Percentiles rank a stretch among this genome's conserved stretches.
Evolutionary conservation across 1,140 invertebrate genomes (phyloP).

Genomic region (Pristionchus pacificus): DNA sequence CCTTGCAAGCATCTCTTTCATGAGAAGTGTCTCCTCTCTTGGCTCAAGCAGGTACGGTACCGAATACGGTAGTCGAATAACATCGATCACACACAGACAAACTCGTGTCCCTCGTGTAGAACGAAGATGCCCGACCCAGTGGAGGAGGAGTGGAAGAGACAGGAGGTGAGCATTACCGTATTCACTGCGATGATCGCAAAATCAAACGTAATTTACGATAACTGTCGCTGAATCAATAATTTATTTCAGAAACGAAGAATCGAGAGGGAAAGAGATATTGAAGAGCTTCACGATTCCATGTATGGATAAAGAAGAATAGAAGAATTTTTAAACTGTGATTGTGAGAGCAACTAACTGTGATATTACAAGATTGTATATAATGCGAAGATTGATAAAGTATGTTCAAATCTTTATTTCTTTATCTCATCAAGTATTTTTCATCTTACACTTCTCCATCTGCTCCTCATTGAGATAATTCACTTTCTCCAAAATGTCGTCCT

Average conservation of each 20-base stretch:
- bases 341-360: too few relatives aligned
- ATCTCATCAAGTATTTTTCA: too few relatives aligned
- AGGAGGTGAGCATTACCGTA: too few relatives aligned
- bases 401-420: too few relatives aligned
- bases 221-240: background rate
- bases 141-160: slow-evolving; percentile 6
- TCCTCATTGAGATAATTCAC: too few relatives aligned
- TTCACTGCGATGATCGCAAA: too few relatives aligned
- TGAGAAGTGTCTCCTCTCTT: background rate
- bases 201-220: background rate
- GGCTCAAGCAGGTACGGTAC: slow-evolving; percentile 11
- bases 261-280: background rate
- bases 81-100: background rate
- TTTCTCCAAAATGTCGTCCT: too few relatives aligned
- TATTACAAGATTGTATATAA: too few relatives aligned
- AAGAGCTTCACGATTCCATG: slow-evolving; percentile 15
- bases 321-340: too few relatives aligned
- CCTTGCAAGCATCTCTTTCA: slow-evolving; percentile 13
- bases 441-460: too few relatives aligned
- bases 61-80: background rate
- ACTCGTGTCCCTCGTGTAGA: slow-evolving; percentile 5
- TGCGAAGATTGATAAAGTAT: too few relatives aligned
- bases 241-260: slow-evolving; percentile 2
- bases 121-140: background rate
- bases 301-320: too few relatives aligned